Conservation (phyloP, 1,140 invertebrate species). For the Drosophila melanica region DNA sequence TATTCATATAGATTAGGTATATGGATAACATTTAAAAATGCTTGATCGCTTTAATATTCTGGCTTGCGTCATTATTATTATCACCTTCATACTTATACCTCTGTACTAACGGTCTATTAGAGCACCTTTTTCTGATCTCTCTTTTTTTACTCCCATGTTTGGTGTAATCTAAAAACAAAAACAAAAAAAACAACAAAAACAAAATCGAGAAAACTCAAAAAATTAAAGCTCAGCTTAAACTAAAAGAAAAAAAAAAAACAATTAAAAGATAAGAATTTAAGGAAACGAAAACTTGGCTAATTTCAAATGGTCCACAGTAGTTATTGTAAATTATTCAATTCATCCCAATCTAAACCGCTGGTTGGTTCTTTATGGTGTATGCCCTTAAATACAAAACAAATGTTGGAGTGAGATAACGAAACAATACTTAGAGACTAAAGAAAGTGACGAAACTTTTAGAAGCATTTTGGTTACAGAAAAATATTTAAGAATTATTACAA, state of each 20-base stretch:
- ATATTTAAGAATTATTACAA: conserved; percentile 69
- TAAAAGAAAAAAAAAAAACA: conserved; percentile 10
- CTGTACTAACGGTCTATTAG: conserved; percentile 29
- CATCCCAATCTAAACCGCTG: conserved; percentile 40
- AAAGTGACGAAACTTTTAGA: conserved; percentile 78
- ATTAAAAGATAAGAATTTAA: conserved; percentile 37
- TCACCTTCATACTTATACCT: conserved; percentile 11
- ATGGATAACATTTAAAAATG: conserved; percentile 14
- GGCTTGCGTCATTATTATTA: conserved; percentile 28
- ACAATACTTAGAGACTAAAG: conserved; percentile 83
- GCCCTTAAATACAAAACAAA: conserved; percentile 63
- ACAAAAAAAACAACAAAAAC: conserved; percentile 2
- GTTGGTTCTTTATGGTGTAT: conserved; percentile 49
- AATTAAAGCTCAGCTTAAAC: conserved; percentile 47
- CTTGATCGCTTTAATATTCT: conserved; percentile 29
- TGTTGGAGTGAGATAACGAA: conserved; percentile 84
- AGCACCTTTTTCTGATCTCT: conserved; percentile 24
- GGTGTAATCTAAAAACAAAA: conserved; percentile 15
- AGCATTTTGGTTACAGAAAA: conserved; percentile 76
- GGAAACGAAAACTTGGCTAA: conserved; percentile 43
- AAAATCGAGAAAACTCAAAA: conserved; percentile 29
- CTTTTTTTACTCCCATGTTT: conserved; percentile 23
- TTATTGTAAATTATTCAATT: conserved; percentile 75
- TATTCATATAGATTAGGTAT: conserved; percentile 36
- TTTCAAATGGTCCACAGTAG: conserved; percentile 75